phyloP scores from a whole-genome alignment of 2,888 invertebrate species.

The Tupiocoris notatus region DNA sequence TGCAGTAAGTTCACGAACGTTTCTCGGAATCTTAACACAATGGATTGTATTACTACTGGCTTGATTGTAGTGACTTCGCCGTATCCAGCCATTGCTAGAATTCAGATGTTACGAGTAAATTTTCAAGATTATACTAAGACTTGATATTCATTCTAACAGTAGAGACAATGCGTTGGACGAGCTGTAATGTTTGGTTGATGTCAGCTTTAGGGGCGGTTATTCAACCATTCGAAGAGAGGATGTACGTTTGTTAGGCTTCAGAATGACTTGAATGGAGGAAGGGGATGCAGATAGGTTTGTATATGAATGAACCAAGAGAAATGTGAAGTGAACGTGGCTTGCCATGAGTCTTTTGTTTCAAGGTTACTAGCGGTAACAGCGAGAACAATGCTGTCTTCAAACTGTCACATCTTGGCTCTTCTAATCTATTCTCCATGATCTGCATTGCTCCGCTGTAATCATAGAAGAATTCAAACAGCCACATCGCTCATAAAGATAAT shows the following conservation, averaged over 20 bases:
- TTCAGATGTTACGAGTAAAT: too few species aligned
- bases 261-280: background rate
- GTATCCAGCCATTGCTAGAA: too few species aligned
- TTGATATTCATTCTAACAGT: too few species aligned
- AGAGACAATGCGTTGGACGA: background rate
- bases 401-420: background rate
- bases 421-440: too few species aligned
- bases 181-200: background rate
- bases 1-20: too few species aligned
- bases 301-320: background rate
- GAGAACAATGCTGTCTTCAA: conserved; percentile 4
- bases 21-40: too few species aligned
- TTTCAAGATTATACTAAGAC: too few species aligned
- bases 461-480: too few species aligned
- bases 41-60: too few species aligned
- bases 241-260: background rate
- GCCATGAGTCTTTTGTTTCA: conserved; percentile 2
- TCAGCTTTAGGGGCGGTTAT: background rate
- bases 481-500: too few species aligned
- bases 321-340: background rate
- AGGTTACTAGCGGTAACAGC: conserved; percentile 31
- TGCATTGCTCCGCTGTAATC: too few species aligned
- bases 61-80: too few species aligned
- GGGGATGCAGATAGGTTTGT: background rate
- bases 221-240: background rate